A percentile compares a stretch with the other conserved stretches of the same genome.
phyloP scores from a whole-genome alignment of 2,888 invertebrate species.

The Euspilapteryx auroguttella region DNA sequence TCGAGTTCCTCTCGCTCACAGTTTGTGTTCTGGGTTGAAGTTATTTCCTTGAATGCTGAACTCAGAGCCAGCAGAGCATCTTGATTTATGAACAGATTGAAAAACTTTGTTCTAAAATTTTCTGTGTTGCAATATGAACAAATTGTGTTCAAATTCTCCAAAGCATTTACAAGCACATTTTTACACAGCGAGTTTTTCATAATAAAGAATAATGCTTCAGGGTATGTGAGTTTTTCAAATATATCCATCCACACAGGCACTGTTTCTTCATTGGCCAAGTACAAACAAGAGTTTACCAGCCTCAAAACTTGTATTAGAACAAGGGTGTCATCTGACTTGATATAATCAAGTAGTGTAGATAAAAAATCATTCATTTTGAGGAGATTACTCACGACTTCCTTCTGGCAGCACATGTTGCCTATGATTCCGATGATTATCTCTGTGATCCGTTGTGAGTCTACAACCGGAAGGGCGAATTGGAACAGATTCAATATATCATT shows the following conservation, averaged over 20 bases:
- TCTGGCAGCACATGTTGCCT: slow-evolving; percentile 79
- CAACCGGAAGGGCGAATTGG: slow-evolving; percentile 53
- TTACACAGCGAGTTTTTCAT: slow-evolving; percentile 73
- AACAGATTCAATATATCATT: slow-evolving; percentile 70
- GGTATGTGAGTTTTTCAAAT: slow-evolving; percentile 47
- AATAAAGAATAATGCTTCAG: slow-evolving; percentile 68
- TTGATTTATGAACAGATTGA: slow-evolving; percentile 25
- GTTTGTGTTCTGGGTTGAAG: slow-evolving; percentile 19
- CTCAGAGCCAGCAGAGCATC: slow-evolving; percentile 29
- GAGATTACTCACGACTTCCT: slow-evolving; percentile 59
- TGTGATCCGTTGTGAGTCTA: slow-evolving; percentile 65
- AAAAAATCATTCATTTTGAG: slow-evolving; percentile 61
- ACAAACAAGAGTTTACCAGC: slow-evolving; percentile 62
- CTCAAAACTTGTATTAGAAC: slow-evolving; percentile 75
- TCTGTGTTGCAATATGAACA: slow-evolving; percentile 41
- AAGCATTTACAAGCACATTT: slow-evolving; percentile 55
- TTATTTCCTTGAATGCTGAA: slow-evolving; percentile 28
- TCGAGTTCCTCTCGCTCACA: slow-evolving; percentile 30
- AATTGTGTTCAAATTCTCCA: slow-evolving; percentile 63
- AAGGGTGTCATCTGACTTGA: slow-evolving; percentile 68
- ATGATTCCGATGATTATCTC: slow-evolving; percentile 85
- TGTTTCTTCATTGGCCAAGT: slow-evolving; percentile 32
- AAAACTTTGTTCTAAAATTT: slow-evolving; percentile 22
- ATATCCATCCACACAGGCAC: slow-evolving; percentile 43
- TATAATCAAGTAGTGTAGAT: slow-evolving; percentile 52